Evolutionary conservation across 2,888 invertebrate species (phyloP).

Genomic region (Orchestes rusci): DNA sequence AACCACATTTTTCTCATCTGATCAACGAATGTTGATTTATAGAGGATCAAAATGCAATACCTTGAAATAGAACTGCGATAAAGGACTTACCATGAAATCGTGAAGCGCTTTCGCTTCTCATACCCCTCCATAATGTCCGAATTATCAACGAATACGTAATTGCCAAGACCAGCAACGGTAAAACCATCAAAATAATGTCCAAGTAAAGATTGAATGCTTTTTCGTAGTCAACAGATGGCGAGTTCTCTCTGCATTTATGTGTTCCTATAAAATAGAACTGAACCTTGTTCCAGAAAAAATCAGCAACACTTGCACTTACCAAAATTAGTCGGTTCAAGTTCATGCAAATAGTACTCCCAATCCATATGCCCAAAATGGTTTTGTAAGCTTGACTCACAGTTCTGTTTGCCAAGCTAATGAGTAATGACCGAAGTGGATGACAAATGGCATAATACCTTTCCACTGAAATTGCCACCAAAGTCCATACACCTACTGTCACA

Average conservation of each 20-base stretch:
- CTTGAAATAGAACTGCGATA: too few relatives aligned
- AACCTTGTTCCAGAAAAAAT: too few relatives aligned
- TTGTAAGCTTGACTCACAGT: constrained; percentile 67
- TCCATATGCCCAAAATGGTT: constrained; percentile 60
- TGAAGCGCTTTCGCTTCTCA: constrained; percentile 37
- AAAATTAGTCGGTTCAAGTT: constrained; percentile 49
- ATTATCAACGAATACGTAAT: constrained; percentile 57
- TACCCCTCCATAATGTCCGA: constrained; percentile 46
- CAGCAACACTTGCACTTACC: too few relatives aligned
- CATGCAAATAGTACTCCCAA: constrained; percentile 58
- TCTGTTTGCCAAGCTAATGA: constrained; percentile 71
- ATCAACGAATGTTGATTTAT: too few relatives aligned
- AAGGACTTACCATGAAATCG: constrained; percentile 11
- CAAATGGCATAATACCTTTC: constrained; percentile 76
- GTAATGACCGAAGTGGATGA: constrained; percentile 64
- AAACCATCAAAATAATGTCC: constrained; percentile 55
- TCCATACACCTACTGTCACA: constrained; percentile 70
- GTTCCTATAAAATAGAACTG: constrained; percentile 47
- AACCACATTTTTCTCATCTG: too few relatives aligned
- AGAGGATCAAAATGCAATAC: too few relatives aligned
- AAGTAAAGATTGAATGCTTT: constrained; percentile 56
- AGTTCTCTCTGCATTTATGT: constrained; percentile 56
- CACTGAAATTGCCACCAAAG: constrained; percentile 68
- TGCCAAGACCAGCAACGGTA: constrained; percentile 58
- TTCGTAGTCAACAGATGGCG: constrained; percentile 50